phyloP scores from a whole-genome alignment of 1,140 invertebrate genomes.

The Aricia agestis region DNA sequence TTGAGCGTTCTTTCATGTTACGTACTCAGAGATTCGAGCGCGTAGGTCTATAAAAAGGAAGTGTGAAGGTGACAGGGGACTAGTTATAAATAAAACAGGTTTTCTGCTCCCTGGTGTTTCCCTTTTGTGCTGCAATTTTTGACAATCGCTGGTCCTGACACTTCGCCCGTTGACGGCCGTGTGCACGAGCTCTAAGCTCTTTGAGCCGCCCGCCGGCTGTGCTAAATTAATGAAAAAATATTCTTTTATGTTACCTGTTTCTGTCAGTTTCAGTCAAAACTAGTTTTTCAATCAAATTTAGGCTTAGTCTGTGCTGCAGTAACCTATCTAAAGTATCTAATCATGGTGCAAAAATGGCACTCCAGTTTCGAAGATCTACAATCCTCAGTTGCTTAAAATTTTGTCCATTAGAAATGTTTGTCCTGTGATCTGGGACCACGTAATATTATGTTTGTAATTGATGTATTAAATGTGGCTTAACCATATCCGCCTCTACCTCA shows the following conservation, averaged over 20 bases:
- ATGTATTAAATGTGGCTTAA: conserved; percentile 34
- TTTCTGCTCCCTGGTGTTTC: conserved; percentile 33
- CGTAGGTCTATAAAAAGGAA: conserved; percentile 22
- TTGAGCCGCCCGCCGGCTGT: conserved; percentile 3
- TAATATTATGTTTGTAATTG: not conserved
- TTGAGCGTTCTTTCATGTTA: conserved; percentile 22
- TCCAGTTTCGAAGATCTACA: too few relatives aligned
- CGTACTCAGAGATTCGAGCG: conserved; percentile 19
- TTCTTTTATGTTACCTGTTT: conserved; percentile 20
- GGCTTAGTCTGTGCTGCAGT: not conserved
- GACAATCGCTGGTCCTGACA: conserved; percentile 46
- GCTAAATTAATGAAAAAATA: conserved; percentile 20
- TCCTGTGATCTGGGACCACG: not conserved
- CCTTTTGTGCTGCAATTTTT: conserved; percentile 52
- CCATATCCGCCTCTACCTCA: conserved; percentile 55
- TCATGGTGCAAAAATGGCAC: too few relatives aligned
- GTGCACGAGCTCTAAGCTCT: conserved; percentile 15
- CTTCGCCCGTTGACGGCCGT: conserved; percentile 4
- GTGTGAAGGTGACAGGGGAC: conserved; percentile 32
- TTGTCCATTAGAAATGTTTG: too few relatives aligned
- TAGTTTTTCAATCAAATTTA: not conserved
- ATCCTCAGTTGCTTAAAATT: too few relatives aligned
- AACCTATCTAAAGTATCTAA: not conserved
- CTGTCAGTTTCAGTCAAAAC: conserved; percentile 5
- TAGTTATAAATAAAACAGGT: conserved; percentile 41